Conservation (phyloP, 2,888 invertebrate species). For the Liopterus haemorrhoidalis region DNA sequence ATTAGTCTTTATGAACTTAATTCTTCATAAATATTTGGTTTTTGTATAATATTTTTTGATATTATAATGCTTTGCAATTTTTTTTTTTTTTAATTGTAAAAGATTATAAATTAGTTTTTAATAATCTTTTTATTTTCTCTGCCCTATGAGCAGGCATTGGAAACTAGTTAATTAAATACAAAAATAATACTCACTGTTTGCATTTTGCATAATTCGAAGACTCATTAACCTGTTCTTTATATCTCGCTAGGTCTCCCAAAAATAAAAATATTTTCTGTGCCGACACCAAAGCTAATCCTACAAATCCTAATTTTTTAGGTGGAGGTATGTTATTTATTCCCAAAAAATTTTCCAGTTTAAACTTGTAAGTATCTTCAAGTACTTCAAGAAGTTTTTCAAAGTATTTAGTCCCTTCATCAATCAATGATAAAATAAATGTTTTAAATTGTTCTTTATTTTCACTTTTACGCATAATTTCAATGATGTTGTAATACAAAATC, state of each 20-base stretch:
- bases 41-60: no score
- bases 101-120: no score
- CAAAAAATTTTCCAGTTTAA: conserved; percentile 60
- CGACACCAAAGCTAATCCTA: conserved; percentile 73
- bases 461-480: conserved; percentile 72
- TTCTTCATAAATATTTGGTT: no score
- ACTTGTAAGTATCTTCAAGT: conserved; percentile 69
- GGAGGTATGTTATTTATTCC: conserved; percentile 54
- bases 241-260: conserved; percentile 88
- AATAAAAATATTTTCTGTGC: conserved; percentile 84
- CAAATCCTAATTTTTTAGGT: conserved; percentile 59
- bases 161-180: conserved; percentile 4
- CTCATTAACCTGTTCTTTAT: conserved; percentile 78
- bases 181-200: conserved; percentile 52
- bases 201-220: conserved; percentile 75
- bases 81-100: no score
- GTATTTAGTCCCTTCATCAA: conserved; percentile 74
- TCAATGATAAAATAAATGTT: conserved; percentile 59
- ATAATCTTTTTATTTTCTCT: no score
- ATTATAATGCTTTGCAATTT: no score
- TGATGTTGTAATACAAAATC: conserved; percentile 79
- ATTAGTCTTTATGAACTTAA: no score
- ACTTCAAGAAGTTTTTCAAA: conserved; percentile 68
- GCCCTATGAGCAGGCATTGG: no score
- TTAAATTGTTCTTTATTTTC: conserved; percentile 61